phyloP scores from a whole-genome alignment of 2,113 vertebrate species.

The Megaceryle torquata region DNA sequence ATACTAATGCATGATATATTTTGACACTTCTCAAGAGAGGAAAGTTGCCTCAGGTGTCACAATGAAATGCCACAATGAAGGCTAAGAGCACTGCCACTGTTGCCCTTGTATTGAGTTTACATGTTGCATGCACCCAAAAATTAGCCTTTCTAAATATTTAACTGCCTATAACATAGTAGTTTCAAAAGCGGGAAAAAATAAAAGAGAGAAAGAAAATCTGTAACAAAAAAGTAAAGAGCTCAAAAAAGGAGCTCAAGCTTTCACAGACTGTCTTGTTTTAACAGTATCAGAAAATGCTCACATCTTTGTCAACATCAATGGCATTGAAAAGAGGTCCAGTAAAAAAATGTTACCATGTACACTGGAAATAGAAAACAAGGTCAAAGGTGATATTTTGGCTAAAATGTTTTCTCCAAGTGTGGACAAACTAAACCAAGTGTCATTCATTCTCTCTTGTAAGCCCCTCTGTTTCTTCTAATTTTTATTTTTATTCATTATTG shows the following conservation, averaged over 20 bases:
- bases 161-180: background rate
- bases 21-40: background rate
- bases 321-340: constrained; percentile 13
- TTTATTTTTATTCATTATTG: background rate
- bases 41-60: background rate
- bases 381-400: constrained; percentile 5
- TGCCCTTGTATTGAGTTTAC: constrained; percentile 10
- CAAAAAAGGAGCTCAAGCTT: background rate
- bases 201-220: background rate
- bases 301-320: constrained; percentile 23
- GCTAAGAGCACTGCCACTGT: background rate
- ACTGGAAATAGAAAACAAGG: constrained; percentile 54
- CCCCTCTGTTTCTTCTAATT: background rate
- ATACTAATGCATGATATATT: background rate
- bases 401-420: background rate
- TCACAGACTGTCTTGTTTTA: constrained; percentile 30
- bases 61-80: background rate
- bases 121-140: background rate
- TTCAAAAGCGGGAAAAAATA: background rate
- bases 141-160: constrained; percentile 23
- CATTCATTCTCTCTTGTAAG: background rate
- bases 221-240: background rate
- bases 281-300: background rate
- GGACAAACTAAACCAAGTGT: constrained; percentile 27
- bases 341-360: background rate